A percentile compares a stretch with the other conserved stretches of the same genome.
phyloP scores from a whole-genome alignment of 2,797 vertebrate genomes.

The Sphenodon punctatus region DNA sequence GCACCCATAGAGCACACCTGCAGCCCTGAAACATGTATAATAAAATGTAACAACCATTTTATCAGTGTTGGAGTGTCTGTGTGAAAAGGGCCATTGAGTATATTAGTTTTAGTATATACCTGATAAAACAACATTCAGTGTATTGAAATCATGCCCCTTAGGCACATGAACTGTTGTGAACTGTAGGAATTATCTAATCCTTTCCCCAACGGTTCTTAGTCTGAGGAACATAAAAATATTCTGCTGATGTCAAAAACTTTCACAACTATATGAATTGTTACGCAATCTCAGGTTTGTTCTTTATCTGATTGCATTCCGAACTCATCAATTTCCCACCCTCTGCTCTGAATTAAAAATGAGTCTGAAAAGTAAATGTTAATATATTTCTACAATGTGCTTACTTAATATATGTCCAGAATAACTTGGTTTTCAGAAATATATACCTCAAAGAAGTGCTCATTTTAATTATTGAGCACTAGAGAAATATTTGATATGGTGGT shows the following conservation, averaged over 20 bases:
- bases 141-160: background rate
- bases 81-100: no score
- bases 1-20: no score
- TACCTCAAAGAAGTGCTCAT: background rate
- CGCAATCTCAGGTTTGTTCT: background rate
- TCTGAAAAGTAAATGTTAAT: background rate
- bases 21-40: no score
- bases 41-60: no score
- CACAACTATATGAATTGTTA: background rate
- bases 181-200: background rate
- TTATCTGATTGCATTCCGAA: constrained; percentile 13
- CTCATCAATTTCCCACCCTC: constrained; percentile 18
- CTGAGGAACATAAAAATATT: background rate
- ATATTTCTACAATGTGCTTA: constrained; percentile 11
- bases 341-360: constrained; percentile 30
- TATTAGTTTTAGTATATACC: background rate
- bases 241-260: background rate
- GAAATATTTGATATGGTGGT: background rate
- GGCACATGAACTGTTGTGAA: background rate
- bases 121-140: accelerated
- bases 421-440: background rate
- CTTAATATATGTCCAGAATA: background rate
- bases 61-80: no score
- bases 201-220: background rate
- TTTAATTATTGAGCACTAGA: background rate